A percentile compares a stretch with the other conserved stretches of the same genome.
These are phyloP conservation scores for Harpalus rufipes DNA, from an alignment of 2,888 invertebrate species.

Conservation along the genomic window DNA sequence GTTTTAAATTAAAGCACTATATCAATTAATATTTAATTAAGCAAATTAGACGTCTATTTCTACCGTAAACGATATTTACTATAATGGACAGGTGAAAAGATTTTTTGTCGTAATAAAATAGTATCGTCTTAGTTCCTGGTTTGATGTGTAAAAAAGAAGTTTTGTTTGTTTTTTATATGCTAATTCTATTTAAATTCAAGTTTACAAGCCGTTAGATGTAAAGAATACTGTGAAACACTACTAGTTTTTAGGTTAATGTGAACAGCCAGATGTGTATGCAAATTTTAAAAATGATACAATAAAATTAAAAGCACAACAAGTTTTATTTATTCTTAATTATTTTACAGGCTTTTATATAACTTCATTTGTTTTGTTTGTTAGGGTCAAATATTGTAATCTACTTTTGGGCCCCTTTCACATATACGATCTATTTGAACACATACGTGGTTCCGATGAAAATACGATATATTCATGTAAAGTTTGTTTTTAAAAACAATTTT, in stretches of 20 bases:
- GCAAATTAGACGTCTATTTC: conserved; percentile 30
- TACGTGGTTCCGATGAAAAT: too few species aligned
- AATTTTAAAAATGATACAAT: conserved; percentile 21
- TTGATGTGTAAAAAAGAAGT: conserved; percentile 27
- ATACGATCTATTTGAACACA: too few species aligned
- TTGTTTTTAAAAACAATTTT: too few species aligned
- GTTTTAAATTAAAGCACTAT: background rate
- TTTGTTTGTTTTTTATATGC: conserved; percentile 47
- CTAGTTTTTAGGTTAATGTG: conserved; percentile 50
- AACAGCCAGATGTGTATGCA: conserved; percentile 23
- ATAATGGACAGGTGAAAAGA: conserved; percentile 41
- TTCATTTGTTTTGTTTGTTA: too few species aligned
- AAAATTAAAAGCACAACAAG: conserved; percentile 3
- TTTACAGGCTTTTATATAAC: background rate
- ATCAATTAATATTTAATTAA: conserved; percentile 40
- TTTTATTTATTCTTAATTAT: background rate
- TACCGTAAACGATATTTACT: conserved; percentile 24
- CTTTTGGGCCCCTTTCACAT: too few species aligned
- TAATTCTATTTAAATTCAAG: conserved; percentile 29
- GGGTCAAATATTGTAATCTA: too few species aligned
- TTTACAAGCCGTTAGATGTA: conserved; percentile 44
- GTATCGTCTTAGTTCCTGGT: conserved; percentile 39
- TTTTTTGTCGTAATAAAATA: conserved; percentile 29
- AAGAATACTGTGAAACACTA: conserved; percentile 28
- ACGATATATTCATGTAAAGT: too few species aligned